Evolutionary conservation across 2,888 invertebrate species (phyloP).

Genomic region (Melikaiella ostensackeni): DNA sequence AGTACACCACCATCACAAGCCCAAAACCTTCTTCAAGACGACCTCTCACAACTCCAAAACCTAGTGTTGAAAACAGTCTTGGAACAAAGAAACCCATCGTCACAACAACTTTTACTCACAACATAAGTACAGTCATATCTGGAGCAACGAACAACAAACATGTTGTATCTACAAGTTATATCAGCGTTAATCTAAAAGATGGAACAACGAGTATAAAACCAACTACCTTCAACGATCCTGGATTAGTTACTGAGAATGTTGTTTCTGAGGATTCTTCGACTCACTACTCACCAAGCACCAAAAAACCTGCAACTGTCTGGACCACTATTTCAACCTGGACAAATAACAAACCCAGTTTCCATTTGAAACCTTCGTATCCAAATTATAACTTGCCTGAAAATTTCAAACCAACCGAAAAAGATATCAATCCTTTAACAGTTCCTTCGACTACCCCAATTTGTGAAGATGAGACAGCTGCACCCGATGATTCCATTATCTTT

Average conservation of each 20-base stretch:
- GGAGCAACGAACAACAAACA: constrained; percentile 66
- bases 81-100: constrained; percentile 67
- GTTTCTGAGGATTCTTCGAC: not conserved
- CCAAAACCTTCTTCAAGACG: constrained; percentile 68
- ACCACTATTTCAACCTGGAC: constrained; percentile 70
- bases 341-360: constrained; percentile 68
- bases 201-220: constrained; percentile 62
- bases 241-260: constrained; percentile 51
- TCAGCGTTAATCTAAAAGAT: constrained; percentile 73
- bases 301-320: constrained; percentile 63
- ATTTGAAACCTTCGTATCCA: constrained; percentile 62
- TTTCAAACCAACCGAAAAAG: constrained; percentile 53
- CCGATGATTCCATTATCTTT: constrained; percentile 87
- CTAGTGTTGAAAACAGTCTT: constrained; percentile 44
- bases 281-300: constrained; percentile 32
- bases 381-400: constrained; percentile 44
- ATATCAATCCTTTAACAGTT: constrained; percentile 55
- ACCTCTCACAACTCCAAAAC: constrained; percentile 49
- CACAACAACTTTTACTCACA: constrained; percentile 73
- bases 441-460: constrained; percentile 59
- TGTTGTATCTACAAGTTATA: constrained; percentile 72
- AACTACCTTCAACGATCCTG: constrained; percentile 44
- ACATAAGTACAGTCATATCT: constrained; percentile 73
- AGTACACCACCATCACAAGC: constrained; percentile 69
- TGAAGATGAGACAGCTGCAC: constrained; percentile 82